Percentiles rank a stretch among this genome's conserved stretches.
These are phyloP conservation scores for Drosophila trapezifrons DNA, from an alignment of 1,140 invertebrate genomes.

Conservation along the genomic window DNA sequence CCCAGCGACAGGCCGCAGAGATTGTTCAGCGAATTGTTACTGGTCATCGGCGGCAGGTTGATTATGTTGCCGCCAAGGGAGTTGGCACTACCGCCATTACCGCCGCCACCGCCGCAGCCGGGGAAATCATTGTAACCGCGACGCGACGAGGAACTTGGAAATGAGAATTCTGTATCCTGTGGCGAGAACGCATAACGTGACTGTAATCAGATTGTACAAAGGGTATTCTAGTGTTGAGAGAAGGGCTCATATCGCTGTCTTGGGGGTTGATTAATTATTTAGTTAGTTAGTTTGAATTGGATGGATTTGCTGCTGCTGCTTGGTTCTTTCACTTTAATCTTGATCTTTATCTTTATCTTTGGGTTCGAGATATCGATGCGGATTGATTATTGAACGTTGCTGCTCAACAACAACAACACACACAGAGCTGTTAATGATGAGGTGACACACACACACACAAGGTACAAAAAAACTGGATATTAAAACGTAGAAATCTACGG, in stretches of 20 bases:
- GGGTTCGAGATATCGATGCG: constrained; percentile 3
- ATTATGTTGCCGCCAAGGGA: constrained; percentile 72
- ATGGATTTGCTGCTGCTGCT: constrained; percentile 19
- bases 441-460: constrained; percentile 23
- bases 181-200: constrained; percentile 84
- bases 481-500: constrained; percentile 40
- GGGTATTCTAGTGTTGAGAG: constrained; percentile 80
- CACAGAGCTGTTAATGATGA: constrained; percentile 28
- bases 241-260: constrained; percentile 67
- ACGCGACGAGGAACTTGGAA: constrained; percentile 80
- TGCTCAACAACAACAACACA: constrained; percentile 36
- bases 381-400: constrained; percentile 7
- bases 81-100: constrained; percentile 74
- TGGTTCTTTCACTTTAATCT: constrained; percentile 19
- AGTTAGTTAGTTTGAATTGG: constrained; percentile 11
- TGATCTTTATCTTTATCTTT: background rate
- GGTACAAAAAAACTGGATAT: constrained; percentile 15
- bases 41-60: constrained; percentile 77
- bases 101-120: constrained; percentile 60
- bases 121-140: constrained; percentile 79
- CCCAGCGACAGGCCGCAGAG: constrained; percentile 68
- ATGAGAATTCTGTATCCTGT: constrained; percentile 84
- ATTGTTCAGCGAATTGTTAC: constrained; percentile 82
- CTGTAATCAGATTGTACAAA: constrained; percentile 83
- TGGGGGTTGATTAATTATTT: constrained; percentile 33